phyloP scores from a whole-genome alignment of 2,113 vertebrate genomes.

The Sinocyclocheilus rhinocerous region DNA sequence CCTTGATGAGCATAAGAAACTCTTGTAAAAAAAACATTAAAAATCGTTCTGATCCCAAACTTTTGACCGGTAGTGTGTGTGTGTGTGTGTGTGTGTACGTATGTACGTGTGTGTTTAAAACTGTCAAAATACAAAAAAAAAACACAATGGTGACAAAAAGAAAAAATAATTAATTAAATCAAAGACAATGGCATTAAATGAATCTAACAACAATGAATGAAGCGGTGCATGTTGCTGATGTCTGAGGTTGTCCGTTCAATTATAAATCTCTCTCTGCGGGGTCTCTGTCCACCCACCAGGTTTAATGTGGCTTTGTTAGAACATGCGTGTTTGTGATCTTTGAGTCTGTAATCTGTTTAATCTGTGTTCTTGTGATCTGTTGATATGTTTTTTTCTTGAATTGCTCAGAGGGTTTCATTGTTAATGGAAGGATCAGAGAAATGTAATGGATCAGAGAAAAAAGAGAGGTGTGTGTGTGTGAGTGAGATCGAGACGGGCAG shows the following conservation, averaged over 20 bases:
- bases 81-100: too few relatives aligned
- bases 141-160: too few relatives aligned
- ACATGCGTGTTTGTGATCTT: constrained; percentile 12
- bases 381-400: constrained; percentile 9
- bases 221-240: neutral
- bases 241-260: neutral
- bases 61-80: too few relatives aligned
- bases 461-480: neutral
- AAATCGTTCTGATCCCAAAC: too few relatives aligned
- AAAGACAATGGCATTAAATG: neutral
- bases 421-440: constrained; percentile 20
- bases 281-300: neutral
- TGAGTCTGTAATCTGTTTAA: neutral
- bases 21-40: too few relatives aligned
- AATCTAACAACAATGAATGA: neutral
- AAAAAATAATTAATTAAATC: too few relatives aligned
- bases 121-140: too few relatives aligned
- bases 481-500: neutral
- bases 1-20: too few relatives aligned
- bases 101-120: too few relatives aligned
- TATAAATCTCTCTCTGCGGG: neutral
- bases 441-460: constrained; percentile 15
- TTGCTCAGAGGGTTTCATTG: neutral
- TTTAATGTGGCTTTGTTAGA: neutral
- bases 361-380: constrained; percentile 18